Percentiles rank a stretch among this genome's conserved stretches.
Evolutionary conservation across 1,140 invertebrate species (phyloP).

Genomic region (Plodia interpunctella): DNA sequence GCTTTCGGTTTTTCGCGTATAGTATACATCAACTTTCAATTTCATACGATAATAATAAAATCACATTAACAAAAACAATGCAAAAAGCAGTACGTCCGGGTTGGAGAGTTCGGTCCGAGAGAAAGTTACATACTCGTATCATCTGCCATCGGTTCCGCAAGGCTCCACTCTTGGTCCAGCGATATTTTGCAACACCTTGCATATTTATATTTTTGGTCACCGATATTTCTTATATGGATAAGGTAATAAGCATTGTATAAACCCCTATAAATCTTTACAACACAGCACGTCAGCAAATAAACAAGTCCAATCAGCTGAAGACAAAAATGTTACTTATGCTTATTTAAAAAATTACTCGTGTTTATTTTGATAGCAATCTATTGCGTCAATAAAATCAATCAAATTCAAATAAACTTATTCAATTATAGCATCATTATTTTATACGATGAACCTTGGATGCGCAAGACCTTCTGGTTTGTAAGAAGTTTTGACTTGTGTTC

Average conservation of each 20-base stretch:
- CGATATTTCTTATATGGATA: slow-evolving; percentile 24
- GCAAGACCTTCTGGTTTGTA: slow-evolving; percentile 14
- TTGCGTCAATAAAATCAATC: slow-evolving; percentile 6
- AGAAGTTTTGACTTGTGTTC: slow-evolving; percentile 17
- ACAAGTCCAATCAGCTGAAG: neutral
- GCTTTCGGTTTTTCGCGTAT: slow-evolving; percentile 47
- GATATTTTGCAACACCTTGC: slow-evolving; percentile 47
- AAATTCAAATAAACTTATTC: neutral
- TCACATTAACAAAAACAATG: slow-evolving; percentile 64
- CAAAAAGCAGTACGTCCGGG: slow-evolving; percentile 53
- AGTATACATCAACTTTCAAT: slow-evolving; percentile 58
- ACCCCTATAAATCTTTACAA: neutral
- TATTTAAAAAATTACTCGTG: no score
- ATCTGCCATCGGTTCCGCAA: slow-evolving; percentile 32
- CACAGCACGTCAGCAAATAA: neutral
- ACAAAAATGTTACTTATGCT: neutral
- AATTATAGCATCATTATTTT: neutral
- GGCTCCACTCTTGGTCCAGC: slow-evolving; percentile 26
- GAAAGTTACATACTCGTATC: slow-evolving; percentile 64
- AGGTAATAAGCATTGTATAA: neutral
- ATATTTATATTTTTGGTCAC: slow-evolving; percentile 41
- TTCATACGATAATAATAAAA: slow-evolving; percentile 58
- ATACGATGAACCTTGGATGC: neutral
- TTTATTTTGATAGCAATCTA: neutral
- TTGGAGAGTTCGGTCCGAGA: slow-evolving; percentile 40